These are phyloP conservation scores for Ichneumon xanthorius DNA, from an alignment of 2,888 invertebrate genomes.

Conservation along the genomic window DNA sequence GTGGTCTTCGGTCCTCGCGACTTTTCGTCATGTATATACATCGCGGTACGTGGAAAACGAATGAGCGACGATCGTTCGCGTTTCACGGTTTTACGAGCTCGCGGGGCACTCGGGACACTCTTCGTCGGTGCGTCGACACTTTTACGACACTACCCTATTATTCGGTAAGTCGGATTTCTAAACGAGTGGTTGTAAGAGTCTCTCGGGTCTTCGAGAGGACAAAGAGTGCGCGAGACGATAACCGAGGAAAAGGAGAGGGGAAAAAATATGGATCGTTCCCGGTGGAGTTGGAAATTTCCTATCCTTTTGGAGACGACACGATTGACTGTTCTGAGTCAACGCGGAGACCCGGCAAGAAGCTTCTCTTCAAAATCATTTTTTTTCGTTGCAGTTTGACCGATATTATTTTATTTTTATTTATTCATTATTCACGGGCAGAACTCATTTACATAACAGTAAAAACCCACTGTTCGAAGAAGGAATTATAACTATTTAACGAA, in stretches of 20 bases:
- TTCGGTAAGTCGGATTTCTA: constrained; percentile 49
- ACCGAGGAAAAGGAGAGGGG: not conserved
- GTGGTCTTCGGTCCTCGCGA: constrained; percentile 41
- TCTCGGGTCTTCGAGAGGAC: not conserved
- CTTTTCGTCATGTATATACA: not conserved
- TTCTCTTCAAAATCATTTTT: not conserved
- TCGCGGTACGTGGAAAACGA: constrained; percentile 26
- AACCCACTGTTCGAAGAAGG: too few relatives aligned
- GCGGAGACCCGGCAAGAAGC: constrained; percentile 29
- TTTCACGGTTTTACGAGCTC: constrained; percentile 50
- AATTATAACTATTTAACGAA: too few relatives aligned
- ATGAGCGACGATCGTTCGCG: constrained; percentile 18
- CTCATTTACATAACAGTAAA: too few relatives aligned
- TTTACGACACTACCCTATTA: constrained; percentile 50
- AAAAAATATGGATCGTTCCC: not conserved
- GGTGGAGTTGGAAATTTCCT: constrained; percentile 26
- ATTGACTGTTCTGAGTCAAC: constrained; percentile 31
- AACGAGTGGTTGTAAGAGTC: constrained; percentile 20
- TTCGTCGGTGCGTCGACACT: constrained; percentile 43
- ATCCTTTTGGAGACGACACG: constrained; percentile 40
- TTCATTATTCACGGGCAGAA: too few relatives aligned
- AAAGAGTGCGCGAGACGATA: constrained; percentile 11
- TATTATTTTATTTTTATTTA: not conserved
- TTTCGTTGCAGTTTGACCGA: not conserved
- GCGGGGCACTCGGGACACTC: constrained; percentile 40